These are phyloP conservation scores for Cephus pygmeus DNA, from an alignment of 2,888 invertebrate genomes.

Conservation along the genomic window DNA sequence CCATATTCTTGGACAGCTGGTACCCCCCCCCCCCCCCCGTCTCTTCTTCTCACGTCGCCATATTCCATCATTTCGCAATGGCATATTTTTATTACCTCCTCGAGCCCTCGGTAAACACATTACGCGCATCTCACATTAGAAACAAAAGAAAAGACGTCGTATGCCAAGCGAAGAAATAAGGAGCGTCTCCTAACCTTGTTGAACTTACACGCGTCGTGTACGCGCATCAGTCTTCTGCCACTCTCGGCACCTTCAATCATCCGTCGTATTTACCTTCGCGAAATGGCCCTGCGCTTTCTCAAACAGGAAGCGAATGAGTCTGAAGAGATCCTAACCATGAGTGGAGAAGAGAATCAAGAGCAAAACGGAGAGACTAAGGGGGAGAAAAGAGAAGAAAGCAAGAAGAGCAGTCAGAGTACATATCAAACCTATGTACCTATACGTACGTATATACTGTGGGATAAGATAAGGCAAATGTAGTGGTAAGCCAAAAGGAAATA, in stretches of 20 bases:
- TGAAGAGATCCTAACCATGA: background rate
- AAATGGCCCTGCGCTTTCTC: slow-evolving; percentile 11
- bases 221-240: slow-evolving; percentile 21
- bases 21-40: too few species aligned
- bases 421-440: too few species aligned
- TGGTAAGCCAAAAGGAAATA: background rate
- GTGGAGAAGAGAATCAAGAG: background rate
- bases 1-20: too few species aligned
- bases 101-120: slow-evolving; percentile 39
- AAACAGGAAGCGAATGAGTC: slow-evolving; percentile 1
- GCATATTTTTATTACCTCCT: slow-evolving; percentile 51
- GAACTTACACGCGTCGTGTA: background rate
- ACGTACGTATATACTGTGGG: background rate
- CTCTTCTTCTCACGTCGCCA: background rate
- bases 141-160: background rate
- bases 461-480: background rate
- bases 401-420: too few species aligned
- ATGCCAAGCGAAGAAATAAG: background rate
- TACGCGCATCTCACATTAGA: slow-evolving; percentile 50
- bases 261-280: slow-evolving; percentile 23
- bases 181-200: background rate
- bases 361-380: background rate
- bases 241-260: slow-evolving; percentile 18
- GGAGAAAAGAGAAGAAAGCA: too few species aligned
- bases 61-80: slow-evolving; percentile 45